Evolutionary conservation across 2,797 vertebrate species (phyloP).

Genomic region (Artibeus lituratus): DNA sequence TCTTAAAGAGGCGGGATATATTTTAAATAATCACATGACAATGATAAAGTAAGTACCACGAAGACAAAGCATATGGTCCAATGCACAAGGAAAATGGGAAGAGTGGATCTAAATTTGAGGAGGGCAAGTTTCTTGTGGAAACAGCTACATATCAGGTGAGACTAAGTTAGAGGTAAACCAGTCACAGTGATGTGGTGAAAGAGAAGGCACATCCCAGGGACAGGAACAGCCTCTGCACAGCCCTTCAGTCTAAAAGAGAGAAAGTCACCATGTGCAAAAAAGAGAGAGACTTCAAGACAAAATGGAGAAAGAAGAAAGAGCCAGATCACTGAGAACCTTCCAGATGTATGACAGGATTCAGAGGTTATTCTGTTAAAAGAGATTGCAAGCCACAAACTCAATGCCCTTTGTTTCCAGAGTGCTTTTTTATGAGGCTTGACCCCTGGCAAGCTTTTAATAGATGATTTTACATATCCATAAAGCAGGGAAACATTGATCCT

Average conservation of each 20-base stretch:
- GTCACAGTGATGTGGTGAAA: background rate
- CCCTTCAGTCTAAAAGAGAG: background rate
- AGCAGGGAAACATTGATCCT: background rate
- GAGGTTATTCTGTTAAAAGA: background rate
- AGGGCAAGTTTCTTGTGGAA: background rate
- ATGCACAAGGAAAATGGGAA: background rate
- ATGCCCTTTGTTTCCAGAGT: background rate
- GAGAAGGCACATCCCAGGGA: background rate
- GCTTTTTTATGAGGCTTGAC: background rate
- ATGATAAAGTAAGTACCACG: background rate
- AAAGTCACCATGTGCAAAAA: background rate
- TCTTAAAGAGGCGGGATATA: background rate
- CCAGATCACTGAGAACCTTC: background rate
- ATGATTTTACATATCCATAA: background rate
- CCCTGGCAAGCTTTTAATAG: background rate
- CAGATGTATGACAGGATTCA: background rate
- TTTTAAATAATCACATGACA: background rate
- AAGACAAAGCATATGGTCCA: background rate
- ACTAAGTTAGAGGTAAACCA: background rate
- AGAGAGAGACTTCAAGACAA: background rate
- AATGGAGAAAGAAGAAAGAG: background rate
- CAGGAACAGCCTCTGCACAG: background rate
- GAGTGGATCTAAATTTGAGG: background rate
- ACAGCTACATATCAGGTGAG: background rate
- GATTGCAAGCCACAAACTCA: background rate